A percentile compares a stretch with the other conserved stretches of the same genome.
Evolutionary conservation across 1,140 invertebrate genomes (phyloP).

Genomic region (Drosophila varians): DNA sequence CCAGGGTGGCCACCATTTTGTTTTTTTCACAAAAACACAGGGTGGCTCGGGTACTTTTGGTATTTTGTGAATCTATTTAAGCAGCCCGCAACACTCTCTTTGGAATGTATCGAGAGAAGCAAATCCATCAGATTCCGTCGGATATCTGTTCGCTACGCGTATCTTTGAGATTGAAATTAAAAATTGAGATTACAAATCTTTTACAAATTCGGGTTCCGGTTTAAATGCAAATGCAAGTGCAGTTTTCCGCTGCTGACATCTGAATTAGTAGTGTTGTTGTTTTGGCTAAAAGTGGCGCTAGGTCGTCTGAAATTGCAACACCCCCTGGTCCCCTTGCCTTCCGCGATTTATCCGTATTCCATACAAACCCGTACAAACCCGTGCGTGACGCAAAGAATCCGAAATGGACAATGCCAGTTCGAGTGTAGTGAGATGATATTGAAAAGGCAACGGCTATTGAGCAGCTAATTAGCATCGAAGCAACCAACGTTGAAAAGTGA

Average conservation of each 20-base stretch:
- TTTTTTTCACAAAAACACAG: background rate
- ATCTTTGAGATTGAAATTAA: background rate
- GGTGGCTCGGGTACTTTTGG: background rate
- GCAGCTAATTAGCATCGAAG: slow-evolving; percentile 47
- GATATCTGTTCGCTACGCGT: background rate
- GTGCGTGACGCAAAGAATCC: slow-evolving; percentile 39
- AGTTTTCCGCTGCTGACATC: background rate
- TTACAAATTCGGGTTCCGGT: too few relatives aligned
- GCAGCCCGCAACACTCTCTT: background rate
- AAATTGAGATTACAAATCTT: too few relatives aligned
- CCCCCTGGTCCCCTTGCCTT: background rate
- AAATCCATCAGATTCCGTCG: background rate
- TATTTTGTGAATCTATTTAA: background rate
- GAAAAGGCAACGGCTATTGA: slow-evolving; percentile 19
- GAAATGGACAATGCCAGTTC: slow-evolving; percentile 32
- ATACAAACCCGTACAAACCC: slow-evolving; percentile 12
- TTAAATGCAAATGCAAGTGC: background rate
- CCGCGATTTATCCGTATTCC: slow-evolving; percentile 7
- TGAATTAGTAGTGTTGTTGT: background rate
- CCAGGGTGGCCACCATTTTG: too few relatives aligned
- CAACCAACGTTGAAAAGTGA: slow-evolving; percentile 32
- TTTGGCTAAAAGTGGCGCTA: background rate
- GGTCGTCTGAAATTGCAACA: background rate
- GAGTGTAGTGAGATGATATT: slow-evolving; percentile 45
- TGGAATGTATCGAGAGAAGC: background rate